These are phyloP conservation scores for Procambarus clarkii DNA, from an alignment of 1,140 invertebrate genomes.

Conservation along the genomic window DNA sequence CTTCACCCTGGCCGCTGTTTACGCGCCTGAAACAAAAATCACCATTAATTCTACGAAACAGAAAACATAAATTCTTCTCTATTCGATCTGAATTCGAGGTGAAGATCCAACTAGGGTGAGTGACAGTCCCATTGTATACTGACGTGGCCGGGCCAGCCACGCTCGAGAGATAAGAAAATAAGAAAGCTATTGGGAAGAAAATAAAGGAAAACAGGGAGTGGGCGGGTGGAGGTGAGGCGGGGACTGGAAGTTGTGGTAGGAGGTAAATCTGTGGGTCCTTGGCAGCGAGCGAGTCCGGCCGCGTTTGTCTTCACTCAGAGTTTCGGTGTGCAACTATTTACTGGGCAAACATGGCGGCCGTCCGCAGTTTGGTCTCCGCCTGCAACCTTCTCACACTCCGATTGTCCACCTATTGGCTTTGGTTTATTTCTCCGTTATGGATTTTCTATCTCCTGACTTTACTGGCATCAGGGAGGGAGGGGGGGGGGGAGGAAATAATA, in stretches of 20 bases:
- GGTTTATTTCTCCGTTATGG: slow-evolving; percentile 45
- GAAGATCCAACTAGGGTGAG: neutral
- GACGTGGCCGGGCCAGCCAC: neutral
- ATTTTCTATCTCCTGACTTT: slow-evolving; percentile 16
- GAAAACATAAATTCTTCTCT: too few species aligned
- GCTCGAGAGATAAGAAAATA: slow-evolving; percentile 29
- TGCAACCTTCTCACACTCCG: slow-evolving; percentile 66
- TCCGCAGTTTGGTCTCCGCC: slow-evolving; percentile 61
- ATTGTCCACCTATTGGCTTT: slow-evolving; percentile 62
- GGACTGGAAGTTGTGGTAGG: slow-evolving; percentile 34
- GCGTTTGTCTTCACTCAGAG: slow-evolving; percentile 67
- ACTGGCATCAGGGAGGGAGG: neutral
- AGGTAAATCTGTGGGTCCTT: slow-evolving; percentile 49
- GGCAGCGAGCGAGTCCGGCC: slow-evolving; percentile 46
- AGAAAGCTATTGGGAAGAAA: slow-evolving; percentile 26
- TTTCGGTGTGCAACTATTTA: slow-evolving; percentile 66
- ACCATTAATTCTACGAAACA: too few species aligned
- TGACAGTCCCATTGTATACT: neutral
- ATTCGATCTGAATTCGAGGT: too few species aligned
- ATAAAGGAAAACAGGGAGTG: slow-evolving; percentile 30
- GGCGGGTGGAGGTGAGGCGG: slow-evolving; percentile 32
- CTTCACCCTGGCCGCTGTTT: too few species aligned
- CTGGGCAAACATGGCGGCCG: slow-evolving; percentile 63
- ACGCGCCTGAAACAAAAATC: too few species aligned
- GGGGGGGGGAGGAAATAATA: neutral